Evolutionary conservation across 1,140 invertebrate genomes (phyloP).

Genomic region (Probaryconus sp.): DNA sequence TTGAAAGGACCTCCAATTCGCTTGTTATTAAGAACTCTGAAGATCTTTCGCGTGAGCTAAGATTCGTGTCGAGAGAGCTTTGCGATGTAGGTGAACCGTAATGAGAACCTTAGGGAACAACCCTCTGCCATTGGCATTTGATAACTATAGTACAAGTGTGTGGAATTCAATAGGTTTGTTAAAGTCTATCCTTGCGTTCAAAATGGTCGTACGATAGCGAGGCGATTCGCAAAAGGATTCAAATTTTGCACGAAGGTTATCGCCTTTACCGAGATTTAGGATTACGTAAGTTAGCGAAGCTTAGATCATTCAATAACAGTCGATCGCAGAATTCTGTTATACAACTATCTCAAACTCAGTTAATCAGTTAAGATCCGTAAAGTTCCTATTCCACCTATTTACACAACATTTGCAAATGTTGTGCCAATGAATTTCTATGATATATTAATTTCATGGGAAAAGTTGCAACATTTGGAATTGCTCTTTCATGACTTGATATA

Average conservation of each 20-base stretch:
- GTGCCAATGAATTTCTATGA: background rate
- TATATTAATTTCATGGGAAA: too few relatives aligned
- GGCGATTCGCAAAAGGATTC: conserved; percentile 18
- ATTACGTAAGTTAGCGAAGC: background rate
- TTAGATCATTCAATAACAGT: too few relatives aligned
- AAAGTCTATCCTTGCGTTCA: background rate
- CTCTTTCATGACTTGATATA: too few relatives aligned
- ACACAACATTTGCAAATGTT: background rate
- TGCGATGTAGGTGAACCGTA: conserved; percentile 31
- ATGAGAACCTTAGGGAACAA: conserved; percentile 21
- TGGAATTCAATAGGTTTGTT: conserved; percentile 20
- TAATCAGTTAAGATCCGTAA: background rate
- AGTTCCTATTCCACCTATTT: background rate
- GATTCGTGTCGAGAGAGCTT: conserved; percentile 31
- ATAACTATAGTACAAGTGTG: conserved; percentile 13
- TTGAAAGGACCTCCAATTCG: background rate
- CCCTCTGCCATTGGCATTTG: conserved; percentile 14
- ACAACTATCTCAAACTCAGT: conserved; percentile 27
- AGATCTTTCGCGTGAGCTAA: background rate
- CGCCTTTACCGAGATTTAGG: background rate
- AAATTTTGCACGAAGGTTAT: conserved; percentile 17
- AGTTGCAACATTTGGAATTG: too few relatives aligned
- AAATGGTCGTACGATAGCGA: background rate
- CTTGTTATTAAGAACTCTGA: conserved; percentile 18
- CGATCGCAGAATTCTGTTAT: background rate